Conservation (phyloP, 2,797 vertebrate genomes). For the Enteromius radiatus region DNA sequence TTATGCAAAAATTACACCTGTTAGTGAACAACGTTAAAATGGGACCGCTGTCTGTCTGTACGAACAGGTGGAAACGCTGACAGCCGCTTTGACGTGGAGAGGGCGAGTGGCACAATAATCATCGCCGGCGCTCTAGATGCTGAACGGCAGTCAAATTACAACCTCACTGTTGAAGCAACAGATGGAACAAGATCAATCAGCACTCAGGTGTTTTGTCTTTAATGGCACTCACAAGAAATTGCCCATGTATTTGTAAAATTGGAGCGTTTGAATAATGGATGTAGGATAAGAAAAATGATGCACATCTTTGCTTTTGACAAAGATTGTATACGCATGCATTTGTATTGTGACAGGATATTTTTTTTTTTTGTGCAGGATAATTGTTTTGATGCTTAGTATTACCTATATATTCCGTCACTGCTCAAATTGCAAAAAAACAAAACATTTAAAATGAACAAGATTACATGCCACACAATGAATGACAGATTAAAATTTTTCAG, state of each 20-base stretch:
- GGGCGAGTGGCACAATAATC: slow-evolving; percentile 83
- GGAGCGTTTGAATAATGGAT: slow-evolving; percentile 29
- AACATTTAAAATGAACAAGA: slow-evolving; percentile 16
- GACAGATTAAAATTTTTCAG: not conserved
- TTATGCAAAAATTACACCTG: slow-evolving; percentile 10
- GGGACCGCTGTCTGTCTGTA: slow-evolving; percentile 61
- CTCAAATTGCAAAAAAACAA: slow-evolving; percentile 4
- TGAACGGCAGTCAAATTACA: slow-evolving; percentile 85
- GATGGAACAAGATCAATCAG: slow-evolving; percentile 79
- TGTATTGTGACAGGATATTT: slow-evolving; percentile 33
- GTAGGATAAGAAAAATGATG: slow-evolving; percentile 13
- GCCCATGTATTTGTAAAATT: slow-evolving; percentile 17
- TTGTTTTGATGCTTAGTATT: slow-evolving; percentile 15
- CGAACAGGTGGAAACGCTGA: slow-evolving; percentile 83
- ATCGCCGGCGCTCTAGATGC: slow-evolving; percentile 84
- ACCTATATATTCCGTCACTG: not conserved
- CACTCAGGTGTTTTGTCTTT: slow-evolving; percentile 55
- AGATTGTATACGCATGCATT: not conserved
- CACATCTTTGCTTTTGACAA: slow-evolving; percentile 31
- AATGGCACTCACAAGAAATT: slow-evolving; percentile 32
- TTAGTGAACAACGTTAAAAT: slow-evolving; percentile 40
- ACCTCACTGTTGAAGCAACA: slow-evolving; percentile 86
- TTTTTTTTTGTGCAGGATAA: slow-evolving; percentile 30
- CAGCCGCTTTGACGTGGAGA: slow-evolving; percentile 85
- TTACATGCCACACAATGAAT: not conserved